These are phyloP conservation scores for Pachyrhynchus sulphureomaculatus DNA, from an alignment of 1,140 invertebrate species.

Conservation along the genomic window DNA sequence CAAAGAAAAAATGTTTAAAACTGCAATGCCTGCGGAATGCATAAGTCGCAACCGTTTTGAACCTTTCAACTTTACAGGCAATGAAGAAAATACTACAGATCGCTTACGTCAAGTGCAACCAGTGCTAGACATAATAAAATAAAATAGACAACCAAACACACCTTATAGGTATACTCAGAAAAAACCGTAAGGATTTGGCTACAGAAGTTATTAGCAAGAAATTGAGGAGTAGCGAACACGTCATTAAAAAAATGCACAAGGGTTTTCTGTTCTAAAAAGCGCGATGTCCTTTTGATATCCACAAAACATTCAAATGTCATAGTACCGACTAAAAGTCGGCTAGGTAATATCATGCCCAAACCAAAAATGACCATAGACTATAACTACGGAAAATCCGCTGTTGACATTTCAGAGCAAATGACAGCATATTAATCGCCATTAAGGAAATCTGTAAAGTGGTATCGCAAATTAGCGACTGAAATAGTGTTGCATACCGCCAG, in stretches of 20 bases:
- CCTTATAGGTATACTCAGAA: not conserved
- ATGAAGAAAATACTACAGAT: not conserved
- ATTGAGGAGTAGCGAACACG: not conserved
- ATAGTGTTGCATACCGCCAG: not conserved
- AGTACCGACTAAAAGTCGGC: not conserved
- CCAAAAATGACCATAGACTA: not conserved
- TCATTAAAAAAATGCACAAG: not conserved
- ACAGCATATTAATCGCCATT: not conserved
- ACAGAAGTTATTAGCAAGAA: not conserved
- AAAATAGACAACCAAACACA: not conserved
- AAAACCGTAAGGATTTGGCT: not conserved
- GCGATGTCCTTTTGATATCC: not conserved
- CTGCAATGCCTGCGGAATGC: too few relatives aligned
- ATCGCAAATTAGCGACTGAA: slow-evolving; percentile 1
- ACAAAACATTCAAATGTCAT: not conserved
- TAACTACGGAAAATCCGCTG: not conserved
- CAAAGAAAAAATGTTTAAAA: too few relatives aligned
- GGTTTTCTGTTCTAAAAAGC: not conserved
- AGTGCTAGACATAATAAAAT: not conserved
- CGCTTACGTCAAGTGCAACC: not conserved
- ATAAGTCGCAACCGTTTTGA: too few relatives aligned
- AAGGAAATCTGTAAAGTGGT: not conserved
- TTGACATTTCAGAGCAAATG: not conserved
- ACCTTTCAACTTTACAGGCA: not conserved
- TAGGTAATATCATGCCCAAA: not conserved